phyloP scores from a whole-genome alignment of 2,113 vertebrate species.

The Columbina picui region DNA sequence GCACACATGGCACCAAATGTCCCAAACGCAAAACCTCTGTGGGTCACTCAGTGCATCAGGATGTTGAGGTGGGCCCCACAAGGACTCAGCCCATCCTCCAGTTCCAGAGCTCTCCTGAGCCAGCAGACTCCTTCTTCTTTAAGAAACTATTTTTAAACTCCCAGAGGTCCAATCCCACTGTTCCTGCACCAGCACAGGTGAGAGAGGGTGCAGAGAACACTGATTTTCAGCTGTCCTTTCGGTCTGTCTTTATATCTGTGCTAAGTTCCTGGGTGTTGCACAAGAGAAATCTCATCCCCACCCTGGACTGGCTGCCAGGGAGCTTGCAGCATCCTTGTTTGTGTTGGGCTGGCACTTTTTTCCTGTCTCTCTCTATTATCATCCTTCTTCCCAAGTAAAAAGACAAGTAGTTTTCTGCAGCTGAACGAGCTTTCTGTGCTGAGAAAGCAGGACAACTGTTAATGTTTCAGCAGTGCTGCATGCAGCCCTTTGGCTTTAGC shows the following conservation, averaged over 20 bases:
- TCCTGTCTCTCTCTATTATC: background rate
- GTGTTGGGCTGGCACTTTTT: background rate
- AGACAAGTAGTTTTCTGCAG: constrained; percentile 32
- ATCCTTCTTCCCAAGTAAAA: background rate
- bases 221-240: background rate
- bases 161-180: background rate
- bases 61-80: background rate
- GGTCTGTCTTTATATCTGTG: background rate
- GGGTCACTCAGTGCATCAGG: background rate
- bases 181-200: background rate
- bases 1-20: rapidly evolving
- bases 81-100: background rate
- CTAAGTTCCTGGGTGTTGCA: background rate
- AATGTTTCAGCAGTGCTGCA: background rate
- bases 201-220: background rate
- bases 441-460: background rate
- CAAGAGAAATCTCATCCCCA: background rate
- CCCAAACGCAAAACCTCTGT: background rate
- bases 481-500: background rate
- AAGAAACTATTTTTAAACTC: background rate
- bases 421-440: background rate
- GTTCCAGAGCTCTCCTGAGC: background rate
- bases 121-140: background rate
- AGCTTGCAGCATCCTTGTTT: background rate
- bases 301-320: background rate